These are phyloP conservation scores for Danio rerio DNA, from an alignment of 2,113 vertebrate genomes.

Conservation along the genomic window GRCz12tu NC_133200.1:3290501-3291000, in stretches of 20 bases:
- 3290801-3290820: neutral
- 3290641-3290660: slow-evolving; percentile 30
- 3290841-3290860: neutral
- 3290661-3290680: neutral
- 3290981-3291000: neutral
- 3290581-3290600: neutral
- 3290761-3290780: neutral
- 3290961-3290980: neutral
- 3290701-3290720: neutral
- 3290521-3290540: neutral
- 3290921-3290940: neutral
- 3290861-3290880: neutral
- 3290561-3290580: neutral
- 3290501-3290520: neutral
- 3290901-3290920: slow-evolving; percentile 25
- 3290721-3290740: neutral
- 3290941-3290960: neutral
- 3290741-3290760: neutral
- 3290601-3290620: slow-evolving; percentile 10
- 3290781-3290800: neutral
- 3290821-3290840: neutral
- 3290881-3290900: slow-evolving; percentile 38
- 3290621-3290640: neutral
- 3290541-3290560: neutral
- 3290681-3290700: neutral